Percentiles rank a stretch among this genome's conserved stretches.
These are phyloP conservation scores for Pyrrhia umbra DNA, from an alignment of 2,888 invertebrate genomes.

Conservation along the genomic window DNA sequence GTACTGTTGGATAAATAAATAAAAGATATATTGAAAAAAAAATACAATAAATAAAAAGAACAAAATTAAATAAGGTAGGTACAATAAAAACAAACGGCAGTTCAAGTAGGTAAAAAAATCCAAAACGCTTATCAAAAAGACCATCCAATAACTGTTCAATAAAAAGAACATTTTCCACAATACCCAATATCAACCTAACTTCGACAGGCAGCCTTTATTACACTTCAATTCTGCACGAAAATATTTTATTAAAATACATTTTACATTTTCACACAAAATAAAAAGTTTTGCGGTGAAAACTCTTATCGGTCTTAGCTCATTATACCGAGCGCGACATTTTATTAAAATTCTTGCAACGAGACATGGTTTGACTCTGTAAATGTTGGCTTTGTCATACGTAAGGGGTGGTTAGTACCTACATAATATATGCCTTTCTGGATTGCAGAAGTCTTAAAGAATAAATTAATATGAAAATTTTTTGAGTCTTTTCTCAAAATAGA, in stretches of 20 bases:
- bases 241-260: constrained; percentile 40
- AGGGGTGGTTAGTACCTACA: constrained; percentile 11
- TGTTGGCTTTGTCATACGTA: constrained; percentile 40
- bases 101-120: not conserved
- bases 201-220: not conserved
- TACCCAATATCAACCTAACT: not conserved
- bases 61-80: not conserved
- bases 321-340: constrained; percentile 53
- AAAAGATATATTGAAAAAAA: too few species aligned
- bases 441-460: constrained; percentile 3
- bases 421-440: too few species aligned
- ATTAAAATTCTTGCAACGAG: constrained; percentile 64
- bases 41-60: not conserved
- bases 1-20: constrained; percentile 33
- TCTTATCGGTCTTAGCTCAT: constrained; percentile 23
- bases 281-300: constrained; percentile 40
- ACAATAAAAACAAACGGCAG: too few species aligned
- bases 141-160: not conserved
- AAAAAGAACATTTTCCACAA: not conserved
- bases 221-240: constrained; percentile 1
- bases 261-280: constrained; percentile 46
- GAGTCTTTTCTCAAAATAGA: too few species aligned
- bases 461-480: constrained; percentile 21
- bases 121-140: not conserved
- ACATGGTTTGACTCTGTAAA: constrained; percentile 39